phyloP scores from a whole-genome alignment of 2,888 invertebrate genomes.

The Actias luna region DNA sequence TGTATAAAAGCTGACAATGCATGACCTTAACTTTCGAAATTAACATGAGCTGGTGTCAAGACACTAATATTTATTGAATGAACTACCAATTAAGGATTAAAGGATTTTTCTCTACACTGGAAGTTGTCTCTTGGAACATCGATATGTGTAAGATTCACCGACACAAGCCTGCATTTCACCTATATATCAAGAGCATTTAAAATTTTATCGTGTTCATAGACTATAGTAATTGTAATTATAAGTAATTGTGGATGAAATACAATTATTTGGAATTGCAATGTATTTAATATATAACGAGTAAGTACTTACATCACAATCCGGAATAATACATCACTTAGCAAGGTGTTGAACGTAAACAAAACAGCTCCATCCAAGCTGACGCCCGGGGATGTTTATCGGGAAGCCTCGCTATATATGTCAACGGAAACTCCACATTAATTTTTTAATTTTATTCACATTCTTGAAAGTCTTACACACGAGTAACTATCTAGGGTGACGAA shows the following conservation, averaged over 20 bases:
- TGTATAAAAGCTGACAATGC: too few species aligned
- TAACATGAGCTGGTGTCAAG: too few species aligned
- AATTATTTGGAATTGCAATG: not conserved
- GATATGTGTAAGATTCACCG: too few species aligned
- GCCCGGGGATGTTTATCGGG: constrained; percentile 70
- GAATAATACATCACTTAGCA: constrained; percentile 46
- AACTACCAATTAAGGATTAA: too few species aligned
- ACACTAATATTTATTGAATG: too few species aligned
- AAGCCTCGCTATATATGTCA: constrained; percentile 55
- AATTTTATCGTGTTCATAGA: not conserved
- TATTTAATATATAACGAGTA: not conserved
- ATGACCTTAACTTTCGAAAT: too few species aligned
- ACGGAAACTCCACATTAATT: constrained; percentile 58
- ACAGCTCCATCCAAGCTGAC: constrained; percentile 47
- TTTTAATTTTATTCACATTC: constrained; percentile 51
- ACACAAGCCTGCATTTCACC: too few species aligned
- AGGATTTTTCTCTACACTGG: too few species aligned
- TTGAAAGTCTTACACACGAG: constrained; percentile 18
- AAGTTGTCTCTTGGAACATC: too few species aligned
- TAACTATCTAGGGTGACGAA: not conserved
- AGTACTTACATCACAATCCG: not conserved
- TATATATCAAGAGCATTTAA: not conserved
- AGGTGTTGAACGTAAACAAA: constrained; percentile 51
- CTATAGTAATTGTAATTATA: not conserved
- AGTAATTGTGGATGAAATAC: not conserved